Percentiles rank a stretch among this genome's conserved stretches.
phyloP scores from a whole-genome alignment of 2,797 vertebrate species.

The Sebastes taczanowskii region DNA sequence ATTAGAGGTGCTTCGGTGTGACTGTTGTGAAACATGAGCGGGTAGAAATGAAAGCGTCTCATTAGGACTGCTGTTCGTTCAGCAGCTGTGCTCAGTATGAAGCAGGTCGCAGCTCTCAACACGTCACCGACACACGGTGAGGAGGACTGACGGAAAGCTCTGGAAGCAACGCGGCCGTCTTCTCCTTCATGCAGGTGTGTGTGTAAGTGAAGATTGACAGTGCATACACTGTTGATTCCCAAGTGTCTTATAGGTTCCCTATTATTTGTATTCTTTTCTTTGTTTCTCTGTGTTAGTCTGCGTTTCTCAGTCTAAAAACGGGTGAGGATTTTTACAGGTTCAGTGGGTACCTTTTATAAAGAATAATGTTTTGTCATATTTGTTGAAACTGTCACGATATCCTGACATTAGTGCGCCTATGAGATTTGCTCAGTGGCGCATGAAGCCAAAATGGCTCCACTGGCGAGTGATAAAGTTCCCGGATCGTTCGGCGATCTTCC shows the following conservation, averaged over 20 bases:
- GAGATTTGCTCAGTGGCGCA: too few species aligned
- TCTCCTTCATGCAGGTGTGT: slow-evolving; percentile 12
- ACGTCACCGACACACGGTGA: background rate
- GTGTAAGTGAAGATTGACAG: background rate
- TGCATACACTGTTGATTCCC: too few species aligned
- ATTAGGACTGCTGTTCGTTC: slow-evolving; percentile 25
- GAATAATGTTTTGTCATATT: too few species aligned
- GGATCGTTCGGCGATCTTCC: too few species aligned
- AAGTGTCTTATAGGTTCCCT: too few species aligned
- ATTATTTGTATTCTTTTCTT: too few species aligned
- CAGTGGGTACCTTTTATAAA: background rate
- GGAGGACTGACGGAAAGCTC: background rate
- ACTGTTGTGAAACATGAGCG: slow-evolving; percentile 24
- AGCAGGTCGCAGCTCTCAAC: slow-evolving; percentile 6
- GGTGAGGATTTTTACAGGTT: background rate
- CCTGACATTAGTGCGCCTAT: too few species aligned
- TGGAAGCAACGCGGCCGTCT: background rate
- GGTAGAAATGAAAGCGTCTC: slow-evolving; percentile 34
- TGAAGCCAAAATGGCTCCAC: too few species aligned
- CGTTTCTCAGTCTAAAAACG: background rate
- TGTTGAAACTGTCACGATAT: too few species aligned
- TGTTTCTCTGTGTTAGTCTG: too few species aligned
- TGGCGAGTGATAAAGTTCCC: too few species aligned
- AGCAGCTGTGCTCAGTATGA: slow-evolving; percentile 46
- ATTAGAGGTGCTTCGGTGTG: background rate